These are phyloP conservation scores for Labrus mixtus DNA, from an alignment of 2,113 vertebrate species.

Conservation along the genomic window DNA sequence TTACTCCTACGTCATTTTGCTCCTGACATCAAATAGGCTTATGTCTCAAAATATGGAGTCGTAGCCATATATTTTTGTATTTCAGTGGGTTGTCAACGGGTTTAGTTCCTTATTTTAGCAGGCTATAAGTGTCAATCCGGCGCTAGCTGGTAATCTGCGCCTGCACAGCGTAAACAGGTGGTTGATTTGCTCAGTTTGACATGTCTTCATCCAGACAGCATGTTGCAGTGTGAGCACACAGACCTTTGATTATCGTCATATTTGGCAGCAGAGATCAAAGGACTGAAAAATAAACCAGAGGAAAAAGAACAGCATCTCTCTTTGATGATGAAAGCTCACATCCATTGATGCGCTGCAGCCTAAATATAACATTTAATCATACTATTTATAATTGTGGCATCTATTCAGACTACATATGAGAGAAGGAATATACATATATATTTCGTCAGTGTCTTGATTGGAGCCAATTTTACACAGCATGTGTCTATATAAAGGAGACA, in stretches of 20 bases:
- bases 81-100: neutral
- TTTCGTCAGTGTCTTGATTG: conserved; percentile 31
- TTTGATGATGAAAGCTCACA: conserved; percentile 66
- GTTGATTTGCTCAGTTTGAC: conserved; percentile 62
- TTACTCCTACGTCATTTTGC: too few species aligned
- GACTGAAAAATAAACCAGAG: conserved; percentile 45
- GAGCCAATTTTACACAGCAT: conserved; percentile 32
- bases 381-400: conserved; percentile 54
- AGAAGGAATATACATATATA: conserved; percentile 18
- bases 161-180: conserved; percentile 43
- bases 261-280: conserved; percentile 72
- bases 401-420: conserved; percentile 39
- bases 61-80: neutral
- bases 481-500: conserved; percentile 26
- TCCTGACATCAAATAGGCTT: neutral
- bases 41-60: neutral
- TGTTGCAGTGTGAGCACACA: conserved; percentile 30
- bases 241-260: conserved; percentile 65
- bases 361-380: conserved; percentile 67
- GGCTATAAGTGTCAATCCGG: conserved; percentile 2
- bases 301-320: conserved; percentile 47
- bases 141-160: conserved; percentile 43
- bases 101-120: conserved; percentile 14
- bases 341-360: conserved; percentile 35
- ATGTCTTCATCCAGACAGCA: conserved; percentile 56